Conservation (phyloP, 37 sponge, comb jelly and placozoan species). For the Lycopodina hypogea region DNA sequence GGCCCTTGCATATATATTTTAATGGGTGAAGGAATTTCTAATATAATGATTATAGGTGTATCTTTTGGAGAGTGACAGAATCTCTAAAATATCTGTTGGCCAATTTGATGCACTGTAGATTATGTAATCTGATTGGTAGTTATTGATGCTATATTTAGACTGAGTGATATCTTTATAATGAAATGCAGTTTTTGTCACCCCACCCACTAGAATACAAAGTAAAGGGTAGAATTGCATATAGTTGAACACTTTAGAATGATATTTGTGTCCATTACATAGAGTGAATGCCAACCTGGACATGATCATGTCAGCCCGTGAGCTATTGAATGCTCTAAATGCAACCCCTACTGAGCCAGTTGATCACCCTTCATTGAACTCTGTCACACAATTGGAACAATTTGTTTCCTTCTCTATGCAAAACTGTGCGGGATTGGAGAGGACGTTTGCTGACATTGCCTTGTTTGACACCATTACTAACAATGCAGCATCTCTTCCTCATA, state of each 20-base stretch:
- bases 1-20: too few relatives aligned
- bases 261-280: constrained; percentile 19
- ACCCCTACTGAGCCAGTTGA: constrained; percentile 20
- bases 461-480: constrained; percentile 56
- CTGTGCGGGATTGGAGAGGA: constrained; percentile 81
- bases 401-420: constrained; percentile 70
- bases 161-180: too few relatives aligned
- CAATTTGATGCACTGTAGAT: too few relatives aligned
- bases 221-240: too few relatives aligned
- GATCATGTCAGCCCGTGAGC: constrained; percentile 69
- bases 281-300: constrained; percentile 85
- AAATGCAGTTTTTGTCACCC: too few relatives aligned
- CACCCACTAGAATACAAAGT: too few relatives aligned
- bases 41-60: too few relatives aligned
- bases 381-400: constrained; percentile 47
- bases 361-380: constrained; percentile 36
- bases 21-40: too few relatives aligned
- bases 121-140: too few relatives aligned
- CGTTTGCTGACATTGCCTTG: constrained; percentile 18
- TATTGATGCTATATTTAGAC: too few relatives aligned
- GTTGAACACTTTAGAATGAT: background rate
- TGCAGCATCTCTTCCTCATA: constrained; percentile 46
- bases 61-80: too few relatives aligned
- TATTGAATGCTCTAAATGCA: constrained; percentile 44
- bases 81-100: too few relatives aligned